Evolutionary conservation across 2,888 invertebrate species (phyloP).

Genomic region (Xanthia togata): DNA sequence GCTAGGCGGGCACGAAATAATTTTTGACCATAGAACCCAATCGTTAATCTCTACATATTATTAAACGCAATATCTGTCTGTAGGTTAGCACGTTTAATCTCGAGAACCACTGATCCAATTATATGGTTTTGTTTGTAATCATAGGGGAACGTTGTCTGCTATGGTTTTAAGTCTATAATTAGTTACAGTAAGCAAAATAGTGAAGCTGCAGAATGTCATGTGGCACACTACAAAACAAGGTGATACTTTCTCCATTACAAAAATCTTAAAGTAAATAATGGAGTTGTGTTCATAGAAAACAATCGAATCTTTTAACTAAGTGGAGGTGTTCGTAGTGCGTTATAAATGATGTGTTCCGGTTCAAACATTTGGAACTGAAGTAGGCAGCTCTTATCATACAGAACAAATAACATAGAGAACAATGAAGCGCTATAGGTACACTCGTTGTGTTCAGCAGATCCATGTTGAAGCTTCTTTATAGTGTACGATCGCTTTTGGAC

Average conservation of each 20-base stretch:
- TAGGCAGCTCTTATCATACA: conserved; percentile 86
- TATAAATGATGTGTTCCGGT: conserved; percentile 83
- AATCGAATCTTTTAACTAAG: conserved; percentile 83
- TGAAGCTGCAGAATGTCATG: conserved; percentile 5
- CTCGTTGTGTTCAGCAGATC: conserved; percentile 79
- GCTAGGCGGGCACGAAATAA: conserved; percentile 81
- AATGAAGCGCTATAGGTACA: conserved; percentile 84
- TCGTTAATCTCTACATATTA: conserved; percentile 63
- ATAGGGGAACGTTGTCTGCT: conserved; percentile 29
- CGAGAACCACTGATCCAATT: conserved; percentile 52
- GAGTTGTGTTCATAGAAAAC: conserved; percentile 74
- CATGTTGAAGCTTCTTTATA: conserved; percentile 75
- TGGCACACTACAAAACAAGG: conserved; percentile 1
- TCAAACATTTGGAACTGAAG: conserved; percentile 84
- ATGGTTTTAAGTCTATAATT: conserved; percentile 18
- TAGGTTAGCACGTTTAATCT: conserved; percentile 52
- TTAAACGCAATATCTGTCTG: conserved; percentile 55
- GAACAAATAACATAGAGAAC: conserved; percentile 88
- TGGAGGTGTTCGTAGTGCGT: conserved; percentile 77
- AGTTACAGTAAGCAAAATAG: conserved; percentile 37
- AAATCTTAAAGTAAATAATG: conserved; percentile 47
- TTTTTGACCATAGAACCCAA: conserved; percentile 79
- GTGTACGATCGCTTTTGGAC: conserved; percentile 60
- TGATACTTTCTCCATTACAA: conserved; percentile 36
- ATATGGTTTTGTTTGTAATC: conserved; percentile 41